Base-by-base conservation (phyloP, 2,888 invertebrate species). In the Mantis religiosa region DNA sequence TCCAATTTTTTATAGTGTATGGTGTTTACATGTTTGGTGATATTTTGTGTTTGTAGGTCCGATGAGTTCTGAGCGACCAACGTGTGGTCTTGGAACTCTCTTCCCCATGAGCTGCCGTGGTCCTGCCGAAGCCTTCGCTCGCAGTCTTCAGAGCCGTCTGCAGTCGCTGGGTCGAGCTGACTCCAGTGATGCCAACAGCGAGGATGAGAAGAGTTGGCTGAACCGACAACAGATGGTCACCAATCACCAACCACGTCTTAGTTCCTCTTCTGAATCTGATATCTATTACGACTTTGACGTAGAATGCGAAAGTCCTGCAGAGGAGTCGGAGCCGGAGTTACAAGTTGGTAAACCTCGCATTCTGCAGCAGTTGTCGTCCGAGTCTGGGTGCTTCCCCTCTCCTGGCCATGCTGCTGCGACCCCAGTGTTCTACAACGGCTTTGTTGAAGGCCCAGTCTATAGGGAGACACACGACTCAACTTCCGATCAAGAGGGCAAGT, bases 21-120 rank as follows among this genome's bases (percentile, higher is more conserved):
- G n/a, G n/a, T n/a, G n/a, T n/a, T n/a, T n/a, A n/a, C n/a, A n/a
- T n/a, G n/a, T n/a, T n/a, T n/a, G n/a, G n/a, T n/a, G n/a, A n/a
- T n/a, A n/a, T 0, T n/a, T 85, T 8, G 28, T 28, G 83, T 28
- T 83, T 27, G 20, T 86, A 85, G 85, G 85, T 82, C 84, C 83
- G 94, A 94, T 93, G 93, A 94, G 94, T 91, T 94, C 94, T 93
- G 95, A 94, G 93, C 93, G 94, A 92, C 95, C 95, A 82, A 85
- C 90, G 94, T 96, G 96, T 93, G 95, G 96, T 92, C 94, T 96
- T 92, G 95, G 95, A 92, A 95, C 96, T 91, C 94, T 96, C 91
- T 94, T 96, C 93, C 96, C 96, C 92, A 96, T 96, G 95, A 97
- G 96, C 93, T 97, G 97, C 93, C 95, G 97, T 90, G 96, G 96